These are phyloP conservation scores for Orbicella faveolata DNA, from an alignment of 64 coral and sea anemone species.

Conservation along the genomic window DNA sequence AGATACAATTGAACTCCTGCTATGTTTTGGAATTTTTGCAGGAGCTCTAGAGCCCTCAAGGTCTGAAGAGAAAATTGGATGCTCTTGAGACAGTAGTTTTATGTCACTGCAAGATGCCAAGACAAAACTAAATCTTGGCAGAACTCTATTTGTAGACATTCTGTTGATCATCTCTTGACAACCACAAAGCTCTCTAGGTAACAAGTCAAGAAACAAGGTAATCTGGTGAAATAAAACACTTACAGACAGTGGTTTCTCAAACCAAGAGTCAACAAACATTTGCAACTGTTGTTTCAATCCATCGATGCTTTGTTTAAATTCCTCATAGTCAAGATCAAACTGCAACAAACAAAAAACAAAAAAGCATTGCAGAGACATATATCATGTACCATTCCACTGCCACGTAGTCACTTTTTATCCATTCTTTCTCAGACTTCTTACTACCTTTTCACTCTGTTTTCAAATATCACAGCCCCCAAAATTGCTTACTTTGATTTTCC, in stretches of 20 bases:
- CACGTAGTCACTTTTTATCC: too few relatives aligned
- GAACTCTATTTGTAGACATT: too few relatives aligned
- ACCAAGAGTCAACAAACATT: constrained; percentile 96
- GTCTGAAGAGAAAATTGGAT: constrained; percentile 47
- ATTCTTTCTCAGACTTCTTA: too few relatives aligned
- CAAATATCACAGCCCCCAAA: too few relatives aligned
- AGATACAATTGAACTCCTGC: constrained; percentile 93
- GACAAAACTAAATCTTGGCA: too few relatives aligned
- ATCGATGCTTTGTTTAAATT: constrained; percentile 92
- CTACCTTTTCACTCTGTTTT: too few relatives aligned
- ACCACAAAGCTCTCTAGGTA: neutral
- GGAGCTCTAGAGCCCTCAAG: constrained; percentile 80
- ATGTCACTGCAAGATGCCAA: too few relatives aligned
- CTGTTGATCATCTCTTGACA: too few relatives aligned
- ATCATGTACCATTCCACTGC: too few relatives aligned
- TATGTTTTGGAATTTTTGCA: constrained; percentile 95
- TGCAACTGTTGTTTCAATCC: constrained; percentile 82
- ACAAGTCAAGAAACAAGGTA: neutral
- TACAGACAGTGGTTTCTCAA: constrained; percentile 95
- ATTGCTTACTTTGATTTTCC: too few relatives aligned
- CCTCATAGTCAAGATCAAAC: constrained; percentile 98
- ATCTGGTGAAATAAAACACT: constrained; percentile 10
- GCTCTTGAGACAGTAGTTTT: too few relatives aligned
- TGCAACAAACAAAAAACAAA: constrained; percentile 35
- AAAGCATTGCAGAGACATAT: neutral